Evolutionary conservation across 2,888 invertebrate genomes (phyloP).

Genomic region (Girardia tigrina): DNA sequence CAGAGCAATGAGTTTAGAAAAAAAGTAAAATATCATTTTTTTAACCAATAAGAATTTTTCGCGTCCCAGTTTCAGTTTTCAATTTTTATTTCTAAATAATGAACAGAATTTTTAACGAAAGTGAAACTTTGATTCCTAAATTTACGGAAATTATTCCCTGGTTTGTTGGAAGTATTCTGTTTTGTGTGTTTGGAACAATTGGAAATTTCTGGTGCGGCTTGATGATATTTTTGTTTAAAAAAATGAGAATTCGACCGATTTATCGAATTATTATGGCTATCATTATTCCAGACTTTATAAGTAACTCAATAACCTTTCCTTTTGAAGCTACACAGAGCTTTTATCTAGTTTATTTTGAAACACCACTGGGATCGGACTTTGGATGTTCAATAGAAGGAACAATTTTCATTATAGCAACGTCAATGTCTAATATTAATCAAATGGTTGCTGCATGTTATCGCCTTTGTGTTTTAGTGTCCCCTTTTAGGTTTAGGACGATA

Average conservation of each 20-base stretch:
- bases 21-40: too few relatives aligned
- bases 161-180: not conserved
- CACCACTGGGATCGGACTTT: not conserved
- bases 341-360: not conserved
- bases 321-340: not conserved
- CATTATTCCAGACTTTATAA: not conserved
- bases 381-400: not conserved
- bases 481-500: not conserved
- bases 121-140: too few relatives aligned
- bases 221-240: not conserved
- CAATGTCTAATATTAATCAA: slow-evolving; percentile 5
- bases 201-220: slow-evolving; percentile 8
- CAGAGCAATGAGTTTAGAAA: too few relatives aligned
- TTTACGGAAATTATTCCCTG: not conserved
- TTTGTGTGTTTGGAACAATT: not conserved
- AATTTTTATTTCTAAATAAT: too few relatives aligned
- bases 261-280: not conserved
- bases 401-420: not conserved
- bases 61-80: too few relatives aligned
- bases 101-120: too few relatives aligned
- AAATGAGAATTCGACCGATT: not conserved
- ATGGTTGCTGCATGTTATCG: not conserved
- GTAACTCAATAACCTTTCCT: not conserved
- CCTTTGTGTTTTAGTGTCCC: not conserved
- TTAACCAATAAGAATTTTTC: too few relatives aligned